phyloP scores from a whole-genome alignment of 1,140 invertebrate genomes.

The Archivesica marissinica region DNA sequence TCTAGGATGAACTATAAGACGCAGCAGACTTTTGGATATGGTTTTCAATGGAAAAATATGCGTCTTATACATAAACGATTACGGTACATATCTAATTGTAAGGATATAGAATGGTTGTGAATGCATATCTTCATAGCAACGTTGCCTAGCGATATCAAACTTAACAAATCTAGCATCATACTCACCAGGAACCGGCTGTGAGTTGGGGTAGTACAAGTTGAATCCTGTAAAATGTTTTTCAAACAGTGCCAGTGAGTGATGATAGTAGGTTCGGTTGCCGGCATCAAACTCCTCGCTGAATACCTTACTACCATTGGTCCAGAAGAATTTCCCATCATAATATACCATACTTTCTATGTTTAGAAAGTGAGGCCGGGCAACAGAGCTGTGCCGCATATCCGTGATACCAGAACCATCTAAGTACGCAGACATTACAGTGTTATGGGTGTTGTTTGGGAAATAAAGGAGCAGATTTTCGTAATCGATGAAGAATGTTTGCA shows the following conservation, averaged over 20 bases:
- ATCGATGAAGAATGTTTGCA: conserved; percentile 91
- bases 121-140: background rate
- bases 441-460: conserved; percentile 88
- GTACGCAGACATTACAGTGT: conserved; percentile 92
- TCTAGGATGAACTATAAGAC: too few species aligned
- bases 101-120: too few species aligned
- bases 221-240: conserved; percentile 71
- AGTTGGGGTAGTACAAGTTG: conserved; percentile 72
- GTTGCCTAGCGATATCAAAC: background rate
- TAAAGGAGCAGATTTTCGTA: conserved; percentile 92
- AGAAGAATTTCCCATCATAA: conserved; percentile 88
- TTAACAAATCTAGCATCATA: background rate
- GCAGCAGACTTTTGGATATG: too few species aligned
- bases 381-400: conserved; percentile 89
- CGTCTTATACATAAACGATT: too few species aligned
- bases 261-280: conserved; percentile 87
- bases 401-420: conserved; percentile 91
- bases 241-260: conserved; percentile 86
- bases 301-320: conserved; percentile 90
- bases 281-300: conserved; percentile 86
- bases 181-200: conserved; percentile 77
- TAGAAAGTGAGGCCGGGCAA: conserved; percentile 83
- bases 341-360: conserved; percentile 69
- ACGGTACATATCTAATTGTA: too few species aligned
- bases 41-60: too few species aligned